These are phyloP conservation scores for Trachelipus rathkii DNA, from an alignment of 1,140 invertebrate genomes.

Conservation along the genomic window DNA sequence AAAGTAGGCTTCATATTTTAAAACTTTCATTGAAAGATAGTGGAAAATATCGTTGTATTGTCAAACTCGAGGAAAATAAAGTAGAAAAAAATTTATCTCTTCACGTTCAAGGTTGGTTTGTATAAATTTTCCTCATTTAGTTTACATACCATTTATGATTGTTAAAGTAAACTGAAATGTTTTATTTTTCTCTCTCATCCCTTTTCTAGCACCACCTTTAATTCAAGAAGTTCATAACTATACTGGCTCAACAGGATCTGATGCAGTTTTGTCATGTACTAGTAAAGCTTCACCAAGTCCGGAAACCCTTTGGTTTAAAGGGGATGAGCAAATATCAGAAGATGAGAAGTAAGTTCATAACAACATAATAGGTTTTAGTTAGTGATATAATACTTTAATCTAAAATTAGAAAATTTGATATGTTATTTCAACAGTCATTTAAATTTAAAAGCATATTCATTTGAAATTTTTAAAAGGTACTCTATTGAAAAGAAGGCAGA, in stretches of 20 bases:
- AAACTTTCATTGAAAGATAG: background rate
- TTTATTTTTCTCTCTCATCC: too few species aligned
- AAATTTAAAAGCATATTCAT: background rate
- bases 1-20: conserved; percentile 6
- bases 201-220: background rate
- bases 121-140: too few species aligned
- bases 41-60: background rate
- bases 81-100: background rate
- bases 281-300: conserved; percentile 3
- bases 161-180: too few species aligned
- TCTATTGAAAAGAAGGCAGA: background rate
- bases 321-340: background rate
- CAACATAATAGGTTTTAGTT: too few species aligned
- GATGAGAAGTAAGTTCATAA: background rate
- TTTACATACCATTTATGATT: too few species aligned
- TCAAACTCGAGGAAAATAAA: background rate
- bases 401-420: too few species aligned
- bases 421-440: too few species aligned
- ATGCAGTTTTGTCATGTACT: background rate
- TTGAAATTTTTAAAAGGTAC: background rate
- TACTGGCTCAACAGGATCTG: background rate
- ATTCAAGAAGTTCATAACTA: background rate
- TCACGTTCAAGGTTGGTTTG: background rate
- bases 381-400: too few species aligned
- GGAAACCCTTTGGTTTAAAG: background rate